Conservation (phyloP, 1,140 invertebrate species). For the Drosophila simulans region DNA sequence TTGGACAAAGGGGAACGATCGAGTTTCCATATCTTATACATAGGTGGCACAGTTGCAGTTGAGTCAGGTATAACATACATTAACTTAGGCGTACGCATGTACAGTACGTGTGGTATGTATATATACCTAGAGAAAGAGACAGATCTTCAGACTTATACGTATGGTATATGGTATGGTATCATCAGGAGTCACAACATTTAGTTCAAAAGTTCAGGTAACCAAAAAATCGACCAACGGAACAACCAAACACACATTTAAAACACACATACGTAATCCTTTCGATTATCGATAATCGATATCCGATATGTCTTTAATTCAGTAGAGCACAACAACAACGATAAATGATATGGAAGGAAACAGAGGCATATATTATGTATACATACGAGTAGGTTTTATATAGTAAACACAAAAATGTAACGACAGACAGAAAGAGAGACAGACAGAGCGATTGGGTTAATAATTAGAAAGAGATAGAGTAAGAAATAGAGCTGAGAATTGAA, state of each 20-base stretch:
- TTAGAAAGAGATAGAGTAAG: constrained; percentile 33
- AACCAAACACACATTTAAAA: constrained; percentile 35
- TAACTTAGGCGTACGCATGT: constrained; percentile 23
- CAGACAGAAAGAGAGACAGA: constrained; percentile 56
- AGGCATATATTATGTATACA: constrained; percentile 78
- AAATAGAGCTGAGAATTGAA: constrained; percentile 19
- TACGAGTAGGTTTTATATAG: constrained; percentile 72
- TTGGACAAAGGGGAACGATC: constrained; percentile 9
- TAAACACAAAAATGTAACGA: constrained; percentile 52
- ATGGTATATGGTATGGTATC: constrained; percentile 37
- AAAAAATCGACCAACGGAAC: constrained; percentile 21
- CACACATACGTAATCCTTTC: constrained; percentile 46
- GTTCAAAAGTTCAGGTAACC: constrained; percentile 29
- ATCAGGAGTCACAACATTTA: constrained; percentile 47
- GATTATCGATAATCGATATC: constrained; percentile 30
- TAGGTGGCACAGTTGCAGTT: constrained; percentile 38
- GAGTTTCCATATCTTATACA: constrained; percentile 33
- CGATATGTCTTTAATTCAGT: constrained; percentile 48
- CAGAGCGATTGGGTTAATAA: constrained; percentile 53
- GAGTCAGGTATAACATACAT: constrained; percentile 24
- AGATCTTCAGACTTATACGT: constrained; percentile 56
- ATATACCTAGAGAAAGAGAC: constrained; percentile 48
- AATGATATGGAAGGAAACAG: constrained; percentile 68
- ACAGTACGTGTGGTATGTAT: constrained; percentile 28
- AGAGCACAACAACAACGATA: constrained; percentile 47